Evolutionary conservation across 2,888 invertebrate species (phyloP).

Genomic region (Brachyptera putata): DNA sequence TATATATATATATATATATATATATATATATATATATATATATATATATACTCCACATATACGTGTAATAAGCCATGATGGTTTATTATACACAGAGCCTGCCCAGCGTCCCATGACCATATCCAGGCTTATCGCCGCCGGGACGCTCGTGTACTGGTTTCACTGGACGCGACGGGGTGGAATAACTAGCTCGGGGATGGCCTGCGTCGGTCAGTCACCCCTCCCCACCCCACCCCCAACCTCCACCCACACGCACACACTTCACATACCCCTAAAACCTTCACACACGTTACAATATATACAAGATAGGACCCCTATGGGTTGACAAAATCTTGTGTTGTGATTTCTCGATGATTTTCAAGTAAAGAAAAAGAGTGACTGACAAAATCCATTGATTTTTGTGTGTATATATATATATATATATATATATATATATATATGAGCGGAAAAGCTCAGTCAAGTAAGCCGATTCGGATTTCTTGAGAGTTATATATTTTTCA

Average conservation of each 20-base stretch:
- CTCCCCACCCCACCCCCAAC: not conserved
- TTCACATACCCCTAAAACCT: not conserved
- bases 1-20: too few relatives aligned
- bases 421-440: too few relatives aligned
- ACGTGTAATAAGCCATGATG: not conserved
- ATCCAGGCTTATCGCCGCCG: constrained; percentile 15
- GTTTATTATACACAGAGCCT: too few relatives aligned
- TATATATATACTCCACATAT: too few relatives aligned
- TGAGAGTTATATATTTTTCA: constrained; percentile 7
- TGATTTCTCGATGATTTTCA: constrained; percentile 12
- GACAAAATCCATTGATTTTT: not conserved
- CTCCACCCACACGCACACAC: not conserved
- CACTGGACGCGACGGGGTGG: constrained; percentile 13
- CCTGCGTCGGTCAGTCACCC: not conserved
- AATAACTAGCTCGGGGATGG: constrained; percentile 18
- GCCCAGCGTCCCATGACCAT: not conserved
- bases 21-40: too few relatives aligned
- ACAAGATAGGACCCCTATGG: constrained; percentile 3
- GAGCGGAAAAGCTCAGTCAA: not conserved
- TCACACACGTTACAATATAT: constrained; percentile 7
- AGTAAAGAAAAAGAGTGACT: not conserved
- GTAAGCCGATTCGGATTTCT: constrained; percentile 9
- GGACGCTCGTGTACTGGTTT: not conserved
- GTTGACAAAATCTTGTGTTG: constrained; percentile 6
- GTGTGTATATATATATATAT: too few relatives aligned